phyloP scores from a whole-genome alignment of 1,140 invertebrate species.

The Drosophila biarmipes region DNA sequence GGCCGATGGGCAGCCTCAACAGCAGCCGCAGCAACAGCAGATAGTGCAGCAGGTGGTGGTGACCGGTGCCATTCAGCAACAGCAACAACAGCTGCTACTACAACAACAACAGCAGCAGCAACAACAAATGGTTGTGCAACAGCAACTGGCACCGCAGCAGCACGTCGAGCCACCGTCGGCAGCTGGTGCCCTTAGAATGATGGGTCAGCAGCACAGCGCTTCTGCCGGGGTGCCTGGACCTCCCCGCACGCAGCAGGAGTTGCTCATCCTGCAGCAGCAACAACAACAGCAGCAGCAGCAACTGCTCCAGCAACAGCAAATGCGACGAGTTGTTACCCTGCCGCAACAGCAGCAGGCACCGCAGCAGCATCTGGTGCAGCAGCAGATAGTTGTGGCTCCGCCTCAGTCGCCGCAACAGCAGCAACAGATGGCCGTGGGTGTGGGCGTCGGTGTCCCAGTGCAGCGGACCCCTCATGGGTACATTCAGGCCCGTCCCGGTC shows the following conservation, averaged over 20 bases:
- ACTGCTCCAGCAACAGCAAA: slow-evolving; percentile 71
- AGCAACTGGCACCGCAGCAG: slow-evolving; percentile 63
- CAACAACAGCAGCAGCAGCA: slow-evolving; percentile 69
- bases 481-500: slow-evolving; percentile 72
- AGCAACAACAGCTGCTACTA: slow-evolving; percentile 62
- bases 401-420: slow-evolving; percentile 41
- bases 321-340: slow-evolving; percentile 85
- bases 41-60: slow-evolving; percentile 78
- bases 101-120: slow-evolving; percentile 54
- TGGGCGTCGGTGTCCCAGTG: slow-evolving; percentile 61
- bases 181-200: slow-evolving; percentile 89
- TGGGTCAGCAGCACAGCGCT: slow-evolving; percentile 92
- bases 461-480: slow-evolving; percentile 60
- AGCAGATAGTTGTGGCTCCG: slow-evolving; percentile 74
- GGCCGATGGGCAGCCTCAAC: slow-evolving; percentile 84
- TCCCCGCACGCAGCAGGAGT: slow-evolving; percentile 70
- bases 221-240: slow-evolving; percentile 78
- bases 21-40: slow-evolving; percentile 84
- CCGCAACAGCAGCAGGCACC: slow-evolving; percentile 65
- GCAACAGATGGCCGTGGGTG: slow-evolving; percentile 54
- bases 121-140: slow-evolving; percentile 68
- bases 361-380: slow-evolving; percentile 71
- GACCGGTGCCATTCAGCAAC: slow-evolving; percentile 48
- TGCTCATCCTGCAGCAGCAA: slow-evolving; percentile 72
- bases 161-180: slow-evolving; percentile 87